Base-by-base conservation (phyloP, 2,888 invertebrate species). In the Ganaspis brasiliensis region DNA sequence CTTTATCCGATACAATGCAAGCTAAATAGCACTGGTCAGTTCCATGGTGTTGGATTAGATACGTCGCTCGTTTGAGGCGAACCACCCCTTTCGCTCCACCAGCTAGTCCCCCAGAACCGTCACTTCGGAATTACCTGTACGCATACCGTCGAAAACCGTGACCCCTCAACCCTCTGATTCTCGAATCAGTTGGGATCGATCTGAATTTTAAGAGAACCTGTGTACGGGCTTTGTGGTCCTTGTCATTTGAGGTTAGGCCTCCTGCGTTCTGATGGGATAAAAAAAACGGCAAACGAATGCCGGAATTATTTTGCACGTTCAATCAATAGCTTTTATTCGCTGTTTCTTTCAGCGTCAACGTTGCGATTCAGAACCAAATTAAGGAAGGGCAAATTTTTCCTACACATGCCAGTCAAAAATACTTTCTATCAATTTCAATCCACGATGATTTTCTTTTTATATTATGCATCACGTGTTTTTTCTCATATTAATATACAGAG, bases 41-140 rank as follows among this genome's bases (percentile, higher is more conserved):
- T 83, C 84, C 86, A 87, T 86, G 87, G 88, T 86, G 89, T 88
- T 86, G 88, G 88, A 89, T 90, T 88, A 90, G 89, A 88, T 88
- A 86, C 87, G 87, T 88, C 86, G 88, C 85, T 90, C 89, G 89
- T 90, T 90, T 88, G 88, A 89, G 87, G 87, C 85, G 83, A 86
- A 72, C 79, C 79, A 74, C 75, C 79, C 80, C 80, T 76, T 79
- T 75, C 61, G 77, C 19, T 59, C 74, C 72, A 74, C 40, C 56
- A 78, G 72, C 76, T 77, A 79, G 74, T 80, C 79, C 76, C 70
- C 61, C 76, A 59, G 74, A 80, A 74, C 75, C 77, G 81, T 79
- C 77, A 81, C 76, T 76, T 79, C 74, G 72, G 78, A 79, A 74
- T 77, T 79, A 79, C 79, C 76, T 77, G 78, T 40, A 56, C 56